Evolutionary conservation across 2,888 invertebrate species (phyloP), one percentile per base, ranked within the genome.

Genomic region (Melinopterus prodromus): DNA sequence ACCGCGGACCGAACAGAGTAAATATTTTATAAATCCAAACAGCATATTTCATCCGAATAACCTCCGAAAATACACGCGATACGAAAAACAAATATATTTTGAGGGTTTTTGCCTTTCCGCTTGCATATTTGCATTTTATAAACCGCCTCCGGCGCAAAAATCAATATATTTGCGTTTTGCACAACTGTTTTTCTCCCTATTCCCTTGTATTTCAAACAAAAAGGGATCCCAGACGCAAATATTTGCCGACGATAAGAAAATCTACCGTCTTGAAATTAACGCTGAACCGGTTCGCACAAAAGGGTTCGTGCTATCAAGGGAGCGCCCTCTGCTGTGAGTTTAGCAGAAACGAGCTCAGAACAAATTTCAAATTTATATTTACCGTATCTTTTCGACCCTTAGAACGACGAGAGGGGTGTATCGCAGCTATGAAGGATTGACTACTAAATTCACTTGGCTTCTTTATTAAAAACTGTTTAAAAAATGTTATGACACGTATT

Each of bases 401-500:
- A 1, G 12, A 9, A 53, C 53, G 9, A 26, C 26, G 26, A 26
- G 9, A n/a, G 53, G 53, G 53, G 53, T 12, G 7, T 53, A 12
- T 9, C 9, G 53, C 5, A 53, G 9, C 9, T 9, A 7, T 12
- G 53, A 53, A 53, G 12, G 12, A 53, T 53, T 2, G 53, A 53
- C 2, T 12, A 12, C 12, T 53, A 53, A 53, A 53, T 53, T 53
- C 5, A 53, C 53, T 53, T 53, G 53, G 53, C 2, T 53, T 53
- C 12, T 7, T 71, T 71, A 15, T 71, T 71, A 16, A 71, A 71
- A 69, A n/a, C 15, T 15, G 15, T 15, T 14, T 69, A 69, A 69
- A 71, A 71, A 16, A 12, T 71, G 26, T 71, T 71, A 71, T 71
- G 71, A 71, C 71, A 26, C 71, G 71, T 26, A 71, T 71, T 71